Conservation (phyloP, 35 echinoderm and acorn worm species). For the Ophiothrix spiculata region DNA sequence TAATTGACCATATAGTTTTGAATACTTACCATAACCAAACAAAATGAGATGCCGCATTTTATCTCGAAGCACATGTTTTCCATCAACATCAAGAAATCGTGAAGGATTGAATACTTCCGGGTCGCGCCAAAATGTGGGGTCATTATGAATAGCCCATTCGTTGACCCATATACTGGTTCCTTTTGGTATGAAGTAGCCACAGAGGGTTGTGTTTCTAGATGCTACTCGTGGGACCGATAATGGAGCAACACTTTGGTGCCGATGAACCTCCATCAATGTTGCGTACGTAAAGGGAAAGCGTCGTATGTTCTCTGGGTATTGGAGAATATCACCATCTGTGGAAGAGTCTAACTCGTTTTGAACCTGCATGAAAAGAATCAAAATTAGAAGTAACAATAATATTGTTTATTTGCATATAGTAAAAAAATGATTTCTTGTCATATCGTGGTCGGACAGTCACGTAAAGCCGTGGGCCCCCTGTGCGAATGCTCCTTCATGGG, state of each 20-base stretch:
- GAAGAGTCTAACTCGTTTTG: not conserved
- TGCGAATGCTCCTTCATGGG: too few relatives aligned
- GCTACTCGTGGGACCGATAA: conserved; percentile 6
- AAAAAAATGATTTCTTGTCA: too few relatives aligned
- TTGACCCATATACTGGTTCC: conserved; percentile 54
- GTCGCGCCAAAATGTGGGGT: conserved; percentile 58
- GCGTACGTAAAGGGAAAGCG: conserved; percentile 64
- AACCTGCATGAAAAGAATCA: not conserved
- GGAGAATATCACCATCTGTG: not conserved
- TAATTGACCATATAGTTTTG: not conserved
- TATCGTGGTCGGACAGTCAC: too few relatives aligned
- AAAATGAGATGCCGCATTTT: not conserved
- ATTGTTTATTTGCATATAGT: too few relatives aligned
- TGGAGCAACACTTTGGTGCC: conserved; percentile 25
- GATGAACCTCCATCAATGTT: conserved; percentile 52
- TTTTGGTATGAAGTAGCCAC: conserved; percentile 52
- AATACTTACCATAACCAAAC: not conserved
- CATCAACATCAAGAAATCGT: conserved; percentile 66
- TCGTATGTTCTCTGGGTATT: not conserved
- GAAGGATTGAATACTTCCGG: conserved; percentile 73
- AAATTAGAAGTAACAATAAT: too few relatives aligned
- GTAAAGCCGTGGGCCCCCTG: too few relatives aligned
- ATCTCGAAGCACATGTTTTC: not conserved
- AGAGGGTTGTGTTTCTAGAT: not conserved
- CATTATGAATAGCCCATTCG: conserved; percentile 65